These are phyloP conservation scores for Pseudocheirus occidentalis DNA, from an alignment of 2,797 vertebrate genomes.

Conservation along the genomic window DNA sequence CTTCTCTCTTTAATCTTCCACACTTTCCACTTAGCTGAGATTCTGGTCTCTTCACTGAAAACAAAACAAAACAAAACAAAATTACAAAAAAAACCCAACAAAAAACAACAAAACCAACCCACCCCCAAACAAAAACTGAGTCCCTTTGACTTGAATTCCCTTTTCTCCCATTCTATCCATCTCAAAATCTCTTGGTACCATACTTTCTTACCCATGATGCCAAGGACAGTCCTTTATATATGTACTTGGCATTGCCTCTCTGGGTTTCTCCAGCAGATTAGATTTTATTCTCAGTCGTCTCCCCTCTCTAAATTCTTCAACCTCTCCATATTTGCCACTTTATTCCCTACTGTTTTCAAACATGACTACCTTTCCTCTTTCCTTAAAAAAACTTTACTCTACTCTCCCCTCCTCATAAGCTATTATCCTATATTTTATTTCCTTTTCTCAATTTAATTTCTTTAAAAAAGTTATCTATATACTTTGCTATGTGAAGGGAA, in stretches of 20 bases:
- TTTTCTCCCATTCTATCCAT: neutral
- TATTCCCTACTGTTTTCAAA: neutral
- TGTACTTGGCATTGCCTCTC: neutral
- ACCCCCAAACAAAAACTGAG: neutral
- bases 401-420: neutral
- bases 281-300: neutral
- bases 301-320: neutral
- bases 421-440: neutral
- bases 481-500: neutral
- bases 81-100: too few relatives aligned
- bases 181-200: neutral
- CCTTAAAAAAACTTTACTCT: neutral
- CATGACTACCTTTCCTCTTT: neutral
- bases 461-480: neutral
- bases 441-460: neutral
- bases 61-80: neutral
- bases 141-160: neutral
- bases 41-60: neutral
- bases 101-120: too few relatives aligned
- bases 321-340: neutral
- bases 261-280: neutral
- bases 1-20: neutral
- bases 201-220: neutral
- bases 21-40: neutral
- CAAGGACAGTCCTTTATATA: neutral